Evolutionary conservation across 2,888 invertebrate genomes (phyloP), one percentile per base, ranked within the genome.

Genomic region (Lepeophtheirus nordmannii): DNA sequence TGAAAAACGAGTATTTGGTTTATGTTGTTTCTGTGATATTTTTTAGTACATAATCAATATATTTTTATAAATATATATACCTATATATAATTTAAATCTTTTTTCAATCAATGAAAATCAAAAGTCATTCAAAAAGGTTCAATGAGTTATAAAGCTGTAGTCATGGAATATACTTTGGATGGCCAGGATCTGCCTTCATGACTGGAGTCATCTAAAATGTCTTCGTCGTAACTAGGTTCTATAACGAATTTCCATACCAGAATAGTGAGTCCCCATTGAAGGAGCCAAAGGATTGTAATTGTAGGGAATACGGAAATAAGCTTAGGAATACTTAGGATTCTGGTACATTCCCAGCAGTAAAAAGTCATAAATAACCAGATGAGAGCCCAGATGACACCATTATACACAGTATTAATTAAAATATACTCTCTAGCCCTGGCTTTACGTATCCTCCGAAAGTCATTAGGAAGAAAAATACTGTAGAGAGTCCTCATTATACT

Each of bases 281-380:
- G 62, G 17, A 62, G 20, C 39, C 38, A 62, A n/a, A 62, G 14
- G 10, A n/a, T 17, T 23, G 41, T 40, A 9, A 41, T 20, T 10
- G 41, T 17, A 17, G 62, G 62, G 40, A 62, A 62, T 20, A 40
- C 39, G 17, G 17, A 39, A n/a, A 39, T 62, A 17, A 62, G 40
- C 23, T 62, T 62, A 5, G n/a, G 17, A 20, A 62, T 20, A 17
- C 17, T 17, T 10, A 62, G 62, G 39, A 62, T 30, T 62, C 41
- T 62, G 39, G 62, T 62, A 17, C 62, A 62, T 7, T 62, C 62
- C 62, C 62, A 62, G 23, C 62, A 62, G 23, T 62, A 62, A 23
- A 62, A 62, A 30, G 62, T 17, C 40, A 62, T 17, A 11, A 40
- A 20, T 20, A 62, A 20, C 62, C 62, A 62, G n/a, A 62, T 20